Percentiles rank a stretch among this genome's conserved stretches.
Evolutionary conservation across 2,888 invertebrate species (phyloP).

Genomic region (Unio delphinus): DNA sequence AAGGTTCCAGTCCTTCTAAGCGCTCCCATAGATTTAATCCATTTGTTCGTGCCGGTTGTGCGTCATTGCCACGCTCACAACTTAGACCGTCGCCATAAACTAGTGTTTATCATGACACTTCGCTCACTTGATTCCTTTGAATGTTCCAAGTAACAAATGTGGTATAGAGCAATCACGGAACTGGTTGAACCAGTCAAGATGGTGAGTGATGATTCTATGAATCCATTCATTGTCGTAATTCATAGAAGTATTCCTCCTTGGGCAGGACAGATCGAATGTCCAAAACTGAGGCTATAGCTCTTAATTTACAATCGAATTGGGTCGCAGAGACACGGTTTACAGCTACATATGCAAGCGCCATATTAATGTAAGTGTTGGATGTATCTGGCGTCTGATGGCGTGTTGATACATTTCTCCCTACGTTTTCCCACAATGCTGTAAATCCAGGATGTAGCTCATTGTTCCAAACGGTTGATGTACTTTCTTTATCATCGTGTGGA

Average conservation of each 20-base stretch:
- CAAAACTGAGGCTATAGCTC: too few species aligned
- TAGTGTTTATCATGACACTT: constrained; percentile 14
- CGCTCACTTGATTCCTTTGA: constrained; percentile 9
- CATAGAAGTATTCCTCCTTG: constrained; percentile 4
- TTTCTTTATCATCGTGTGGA: not conserved
- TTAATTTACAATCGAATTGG: constrained; percentile 2
- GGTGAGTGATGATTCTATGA: constrained; percentile 12
- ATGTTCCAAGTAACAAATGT: constrained; percentile 20
- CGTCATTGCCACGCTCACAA: constrained; percentile 8
- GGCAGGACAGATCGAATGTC: constrained; percentile 5
- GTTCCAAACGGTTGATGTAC: not conserved
- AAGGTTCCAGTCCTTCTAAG: constrained; percentile 25
- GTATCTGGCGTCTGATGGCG: constrained; percentile 6
- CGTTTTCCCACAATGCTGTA: constrained; percentile 29
- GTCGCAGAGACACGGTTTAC: constrained; percentile 13
- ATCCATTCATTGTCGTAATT: constrained; percentile 9
- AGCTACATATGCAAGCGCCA: constrained; percentile 26
- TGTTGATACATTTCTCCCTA: constrained; percentile 18
- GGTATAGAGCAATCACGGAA: constrained; percentile 8
- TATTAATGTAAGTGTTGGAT: constrained; percentile 19
- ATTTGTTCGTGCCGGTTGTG: constrained; percentile 19
- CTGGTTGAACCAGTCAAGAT: constrained; percentile 17
- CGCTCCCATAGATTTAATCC: constrained; percentile 18
- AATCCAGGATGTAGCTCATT: constrained; percentile 11
- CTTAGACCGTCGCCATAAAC: not conserved